These are phyloP conservation scores for Bostrychus sinensis DNA, from an alignment of 2,113 vertebrate genomes.

Conservation along the genomic window DNA sequence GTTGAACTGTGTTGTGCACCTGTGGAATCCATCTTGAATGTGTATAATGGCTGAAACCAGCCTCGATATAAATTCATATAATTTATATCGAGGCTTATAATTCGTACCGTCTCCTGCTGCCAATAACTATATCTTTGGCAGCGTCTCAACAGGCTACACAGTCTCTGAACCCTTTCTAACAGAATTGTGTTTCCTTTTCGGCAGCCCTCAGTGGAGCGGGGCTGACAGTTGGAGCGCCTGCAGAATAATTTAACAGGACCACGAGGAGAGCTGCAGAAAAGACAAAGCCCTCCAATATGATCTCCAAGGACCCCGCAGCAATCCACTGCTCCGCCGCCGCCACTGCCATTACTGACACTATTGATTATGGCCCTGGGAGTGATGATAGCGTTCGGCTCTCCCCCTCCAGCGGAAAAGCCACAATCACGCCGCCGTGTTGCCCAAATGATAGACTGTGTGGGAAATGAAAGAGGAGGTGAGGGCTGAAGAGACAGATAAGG, in stretches of 20 bases:
- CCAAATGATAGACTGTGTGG: constrained; percentile 82
- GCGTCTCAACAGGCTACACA: constrained; percentile 33
- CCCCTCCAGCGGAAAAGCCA: constrained; percentile 74
- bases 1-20: neutral
- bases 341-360: constrained; percentile 74
- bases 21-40: neutral
- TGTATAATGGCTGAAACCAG: neutral
- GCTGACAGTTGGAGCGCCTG: constrained; percentile 44
- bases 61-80: constrained; percentile 11
- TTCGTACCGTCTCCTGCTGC: neutral
- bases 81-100: too few relatives aligned
- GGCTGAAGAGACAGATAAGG: constrained; percentile 62
- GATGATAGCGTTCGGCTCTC: constrained; percentile 83
- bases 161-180: constrained; percentile 33
- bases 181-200: constrained; percentile 36
- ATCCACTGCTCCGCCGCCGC: constrained; percentile 59
- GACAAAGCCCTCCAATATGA: constrained; percentile 68
- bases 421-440: constrained; percentile 77
- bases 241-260: constrained; percentile 62
- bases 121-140: constrained; percentile 21
- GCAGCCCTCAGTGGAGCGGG: constrained; percentile 28
- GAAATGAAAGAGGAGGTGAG: constrained; percentile 80
- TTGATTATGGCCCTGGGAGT: constrained; percentile 83
- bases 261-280: constrained; percentile 52
- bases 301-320: constrained; percentile 64